Evolutionary conservation across 2,797 vertebrate species (phyloP), one percentile per base, ranked within the genome.

Genomic region (Cossypha caffra): DNA sequence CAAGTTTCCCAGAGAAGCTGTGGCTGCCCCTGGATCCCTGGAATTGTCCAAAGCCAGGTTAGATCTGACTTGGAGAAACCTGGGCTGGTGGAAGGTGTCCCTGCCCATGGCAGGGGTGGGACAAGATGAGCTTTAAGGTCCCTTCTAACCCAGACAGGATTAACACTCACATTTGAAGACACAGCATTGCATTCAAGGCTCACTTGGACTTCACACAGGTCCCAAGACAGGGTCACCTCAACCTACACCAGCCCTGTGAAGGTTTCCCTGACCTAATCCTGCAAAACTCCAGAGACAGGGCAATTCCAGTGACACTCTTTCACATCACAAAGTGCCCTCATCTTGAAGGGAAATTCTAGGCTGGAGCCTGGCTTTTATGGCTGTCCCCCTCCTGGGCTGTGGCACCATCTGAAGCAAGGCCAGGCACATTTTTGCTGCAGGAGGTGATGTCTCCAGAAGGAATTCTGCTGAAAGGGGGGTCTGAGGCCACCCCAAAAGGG

Each of bases 41-140:
- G 7, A 0, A 35, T 11, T 28, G 33, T 19, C 7, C 45, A 3
- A 52, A 33, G 18, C 29, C 29, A 28, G 38, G 45, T 0, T 40
- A 58, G 64, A 35, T 0, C 0, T 14, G 8, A 4, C 33, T 64
- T 71, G 25, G 45, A 52, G 33, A 6, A 40, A 0, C 13, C 15
- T 58, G 51, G 38, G 15, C 0, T 0, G 1, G 51, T 40, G 29
- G 33, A 6, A 64, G 6, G 4, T 63, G 43, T 45, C 37, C 19
- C 24, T 69, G 37, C 13, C 8, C 4, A 48, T 6, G 24, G n/a
- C 16, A 75, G 16, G 11, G 9, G 12, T 51, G 37, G 20, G 0
- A 57, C 1, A 0, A 2, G 35, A 14, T 16, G 25, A 13, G 0
- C 7, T 47, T 40, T 35, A 7, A 28, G 38, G 18, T 35, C 15